Evolutionary conservation across 2,797 vertebrate species (phyloP).

Genomic region (Enteromius treurensis): DNA sequence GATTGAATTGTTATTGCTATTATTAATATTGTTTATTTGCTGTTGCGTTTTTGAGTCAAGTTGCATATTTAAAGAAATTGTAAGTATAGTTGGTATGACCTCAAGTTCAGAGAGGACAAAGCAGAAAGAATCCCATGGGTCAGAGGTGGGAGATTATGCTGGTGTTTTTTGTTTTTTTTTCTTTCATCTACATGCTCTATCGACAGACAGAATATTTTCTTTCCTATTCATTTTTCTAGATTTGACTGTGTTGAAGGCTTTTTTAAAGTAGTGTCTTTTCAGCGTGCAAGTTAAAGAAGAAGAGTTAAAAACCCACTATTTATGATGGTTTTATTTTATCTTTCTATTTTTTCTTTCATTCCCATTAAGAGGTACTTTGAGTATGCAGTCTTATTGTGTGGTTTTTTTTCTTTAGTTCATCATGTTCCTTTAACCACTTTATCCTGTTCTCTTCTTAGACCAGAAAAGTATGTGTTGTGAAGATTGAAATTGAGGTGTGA

Average conservation of each 20-base stretch:
- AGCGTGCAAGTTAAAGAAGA: constrained; percentile 5
- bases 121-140: constrained; percentile 59
- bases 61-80: constrained; percentile 66
- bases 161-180: constrained; percentile 10
- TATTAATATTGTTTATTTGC: constrained; percentile 76
- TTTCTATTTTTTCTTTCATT: constrained; percentile 52
- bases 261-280: constrained; percentile 56
- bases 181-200: constrained; percentile 8
- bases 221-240: constrained; percentile 58
- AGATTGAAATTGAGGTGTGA: constrained; percentile 70
- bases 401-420: constrained; percentile 18
- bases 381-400: not conserved
- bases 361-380: constrained; percentile 11
- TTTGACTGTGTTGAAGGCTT: constrained; percentile 58
- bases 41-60: constrained; percentile 72
- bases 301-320: constrained; percentile 6
- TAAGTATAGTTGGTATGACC: constrained; percentile 69
- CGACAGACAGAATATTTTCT: constrained; percentile 58
- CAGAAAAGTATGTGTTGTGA: constrained; percentile 77
- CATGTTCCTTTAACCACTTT: not conserved
- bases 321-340: constrained; percentile 62
- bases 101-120: constrained; percentile 70
- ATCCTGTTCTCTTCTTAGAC: constrained; percentile 63
- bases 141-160: constrained; percentile 8
- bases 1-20: constrained; percentile 72